Conservation (phyloP, 2,113 vertebrate genomes). For the Anarhynchus alexandrinus region DNA sequence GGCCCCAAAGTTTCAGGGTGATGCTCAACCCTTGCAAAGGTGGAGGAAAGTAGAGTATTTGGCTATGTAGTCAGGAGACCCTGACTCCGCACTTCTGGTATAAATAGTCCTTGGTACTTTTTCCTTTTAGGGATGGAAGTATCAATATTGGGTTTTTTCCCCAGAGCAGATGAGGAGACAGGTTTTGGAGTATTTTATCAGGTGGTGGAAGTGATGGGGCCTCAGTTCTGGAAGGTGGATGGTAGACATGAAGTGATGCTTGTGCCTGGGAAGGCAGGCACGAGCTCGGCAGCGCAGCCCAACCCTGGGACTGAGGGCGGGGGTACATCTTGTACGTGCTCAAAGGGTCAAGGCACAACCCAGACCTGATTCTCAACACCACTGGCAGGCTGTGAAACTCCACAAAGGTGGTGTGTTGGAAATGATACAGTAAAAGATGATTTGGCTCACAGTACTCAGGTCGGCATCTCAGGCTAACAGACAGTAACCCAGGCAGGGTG, state of each 20-base stretch:
- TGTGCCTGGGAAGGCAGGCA: background rate
- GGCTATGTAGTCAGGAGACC: background rate
- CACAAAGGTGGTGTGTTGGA: background rate
- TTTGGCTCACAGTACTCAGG: background rate
- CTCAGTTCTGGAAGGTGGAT: background rate
- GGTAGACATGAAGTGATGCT: background rate
- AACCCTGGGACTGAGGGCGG: fast-evolving
- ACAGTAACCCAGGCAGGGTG: background rate
- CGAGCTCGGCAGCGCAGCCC: fast-evolving
- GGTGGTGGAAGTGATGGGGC: background rate
- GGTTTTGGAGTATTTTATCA: background rate
- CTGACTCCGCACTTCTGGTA: background rate
- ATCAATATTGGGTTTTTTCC: background rate
- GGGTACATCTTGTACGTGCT: background rate
- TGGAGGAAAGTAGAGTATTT: background rate
- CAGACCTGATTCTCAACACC: background rate
- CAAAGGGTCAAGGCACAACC: background rate
- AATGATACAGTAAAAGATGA: background rate
- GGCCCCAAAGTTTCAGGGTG: background rate
- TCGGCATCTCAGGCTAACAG: background rate
- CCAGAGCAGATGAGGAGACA: background rate
- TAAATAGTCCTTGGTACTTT: background rate
- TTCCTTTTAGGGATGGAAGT: background rate
- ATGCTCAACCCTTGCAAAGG: background rate
- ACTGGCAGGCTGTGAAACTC: background rate